Base-by-base conservation (phyloP, 2,888 invertebrate species). In the Nematopogon swammerdamellus region DNA sequence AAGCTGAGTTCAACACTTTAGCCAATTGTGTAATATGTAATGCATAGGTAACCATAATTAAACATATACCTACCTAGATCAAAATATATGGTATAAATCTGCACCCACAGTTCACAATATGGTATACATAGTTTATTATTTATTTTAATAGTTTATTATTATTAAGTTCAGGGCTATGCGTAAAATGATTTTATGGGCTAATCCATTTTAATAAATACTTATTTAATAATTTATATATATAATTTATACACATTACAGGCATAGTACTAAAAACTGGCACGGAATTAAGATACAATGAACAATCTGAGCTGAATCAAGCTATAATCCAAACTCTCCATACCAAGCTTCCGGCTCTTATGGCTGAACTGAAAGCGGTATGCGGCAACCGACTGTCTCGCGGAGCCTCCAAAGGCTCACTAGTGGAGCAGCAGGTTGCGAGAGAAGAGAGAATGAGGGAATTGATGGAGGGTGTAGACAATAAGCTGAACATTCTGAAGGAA, bases 261-360 rank as follows among this genome's bases (percentile, higher is more conserved):
- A 63, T 76, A 30, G 64, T 73, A 62, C 67, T 67, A 11, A 66
- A 70, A 58, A 63, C 68, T n/a, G 51, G 67, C 29, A 47, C 60
- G 4, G 75, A 79, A 47, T 56, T 80, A 11, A 65, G 69, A 49
- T 80, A 67, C 57, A 74, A 76, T 45, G 80, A 80, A 44, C 80
- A 79, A 58, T 51, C 64, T 0, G 77, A 76, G 57, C 60, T 80
- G 1, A 79, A 77, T 53, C 67, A 71, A 51, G 72, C 70, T 1
- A 61, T 80, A 2, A 61, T 75, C 16, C 58, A 67, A 1, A 71
- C 66, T 52, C 75, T 79, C 49, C 67, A 74, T 53, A 59, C 53
- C 1, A 73, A 72, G 54, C 52, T 77, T 17, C 74, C 77, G 5
- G 52, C 55, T 19, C 64, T 66, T n/a, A 67, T 54, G 1, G 50